Base-by-base conservation (phyloP, 2,113 vertebrate genomes). In the Trematocara macrostoma region DNA sequence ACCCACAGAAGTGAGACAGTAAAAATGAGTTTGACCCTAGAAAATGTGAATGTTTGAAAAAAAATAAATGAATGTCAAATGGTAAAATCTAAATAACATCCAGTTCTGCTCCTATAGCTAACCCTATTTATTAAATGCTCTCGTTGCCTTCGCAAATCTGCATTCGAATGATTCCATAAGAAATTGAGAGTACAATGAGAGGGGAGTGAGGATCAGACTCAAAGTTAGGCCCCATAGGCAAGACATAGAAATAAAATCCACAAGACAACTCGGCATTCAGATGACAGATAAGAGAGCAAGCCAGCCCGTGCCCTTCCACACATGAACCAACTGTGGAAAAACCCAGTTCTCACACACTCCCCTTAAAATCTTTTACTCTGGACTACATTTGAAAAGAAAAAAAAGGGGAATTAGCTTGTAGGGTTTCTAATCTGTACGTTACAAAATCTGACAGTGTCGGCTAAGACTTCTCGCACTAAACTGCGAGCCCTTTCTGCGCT, bases 191-290 rank as follows among this genome's bases (percentile, higher is more conserved):
- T 85, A 87, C 81, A 76, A 86, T 83, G 84, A 83, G 81, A 90
- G 84, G 35, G 78, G 79, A 81, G 57, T 57, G 79, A 84, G 67
- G 26, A 78, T 90, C 76, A 84, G 88, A 87, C 64, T 89, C 90
- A 92, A 87, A 87, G 87, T 91, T 93, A 88, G 90, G 91, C 90
- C 90, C 87, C 78, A 53, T 61, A 12, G 42, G 87, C 87, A 88
- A 92, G 85, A 92, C 29, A 82, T 59, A 89, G 88, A 91, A 87
- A 92, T 85, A 11, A 91, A 94, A 94, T 95, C 90, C 93, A 88
- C 87, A 84, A 89, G 86, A 92, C 88, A 90, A 83, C 84, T 93
- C 83, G 11, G 82, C 89, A 31, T 84, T 88, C 79, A 89, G 87
- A 91, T 86, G 92, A 87, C 86, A 81, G 84, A 71, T 88, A 89